Evolutionary conservation across 2,888 invertebrate species (phyloP).

Genomic region (Sarcophaga rosellei): DNA sequence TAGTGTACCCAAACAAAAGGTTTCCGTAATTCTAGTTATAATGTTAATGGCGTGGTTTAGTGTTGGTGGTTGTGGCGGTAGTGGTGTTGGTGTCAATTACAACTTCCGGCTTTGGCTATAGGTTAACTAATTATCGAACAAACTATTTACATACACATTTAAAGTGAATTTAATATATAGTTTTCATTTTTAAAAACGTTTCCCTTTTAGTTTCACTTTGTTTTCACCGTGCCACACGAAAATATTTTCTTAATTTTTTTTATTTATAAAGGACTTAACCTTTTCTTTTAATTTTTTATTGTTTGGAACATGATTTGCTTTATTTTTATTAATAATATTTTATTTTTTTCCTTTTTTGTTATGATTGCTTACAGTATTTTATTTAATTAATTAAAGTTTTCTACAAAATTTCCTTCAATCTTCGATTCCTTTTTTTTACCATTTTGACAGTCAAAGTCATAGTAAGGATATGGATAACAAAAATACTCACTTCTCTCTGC

Average conservation of each 20-base stretch:
- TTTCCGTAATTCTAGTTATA: conserved; percentile 2
- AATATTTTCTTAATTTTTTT: conserved; percentile 6
- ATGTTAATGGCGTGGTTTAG: neutral
- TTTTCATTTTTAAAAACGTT: neutral
- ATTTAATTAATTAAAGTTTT: conserved; percentile 3
- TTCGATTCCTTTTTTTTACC: conserved; percentile 42
- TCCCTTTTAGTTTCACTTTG: neutral
- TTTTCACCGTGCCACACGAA: conserved; percentile 28
- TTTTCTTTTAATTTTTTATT: neutral
- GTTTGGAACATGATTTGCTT: neutral
- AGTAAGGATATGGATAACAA: conserved; percentile 35
- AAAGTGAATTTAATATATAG: neutral
- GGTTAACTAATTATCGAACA: neutral
- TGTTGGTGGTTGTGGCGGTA: neutral
- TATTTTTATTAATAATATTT: neutral
- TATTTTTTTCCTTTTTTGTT: conserved; percentile 4
- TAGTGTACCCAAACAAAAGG: neutral
- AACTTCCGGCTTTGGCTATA: neutral
- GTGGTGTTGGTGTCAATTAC: conserved; percentile 12
- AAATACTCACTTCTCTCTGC: conserved; percentile 28
- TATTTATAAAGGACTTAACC: neutral
- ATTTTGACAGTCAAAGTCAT: conserved; percentile 61
- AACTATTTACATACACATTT: neutral
- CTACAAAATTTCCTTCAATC: neutral
- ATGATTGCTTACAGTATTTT: neutral